Evolutionary conservation across 2,113 vertebrate genomes (phyloP).

Genomic region (Poicephalus meyeri): DNA sequence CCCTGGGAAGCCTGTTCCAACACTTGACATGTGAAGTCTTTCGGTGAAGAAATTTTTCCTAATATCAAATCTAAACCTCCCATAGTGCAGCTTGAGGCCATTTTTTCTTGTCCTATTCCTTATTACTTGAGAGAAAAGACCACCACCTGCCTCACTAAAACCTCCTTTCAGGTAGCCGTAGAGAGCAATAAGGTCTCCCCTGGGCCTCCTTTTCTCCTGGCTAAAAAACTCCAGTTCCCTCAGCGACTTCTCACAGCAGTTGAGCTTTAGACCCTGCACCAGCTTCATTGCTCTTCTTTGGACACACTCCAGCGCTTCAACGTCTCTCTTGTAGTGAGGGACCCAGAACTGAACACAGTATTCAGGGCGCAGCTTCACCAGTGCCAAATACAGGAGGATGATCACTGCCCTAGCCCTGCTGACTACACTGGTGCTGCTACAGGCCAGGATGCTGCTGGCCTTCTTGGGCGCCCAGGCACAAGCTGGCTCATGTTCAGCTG

Average conservation of each 20-base stretch:
- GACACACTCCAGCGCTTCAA: fast-evolving
- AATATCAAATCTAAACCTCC: neutral
- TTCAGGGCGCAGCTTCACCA: neutral
- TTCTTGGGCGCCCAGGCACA: neutral
- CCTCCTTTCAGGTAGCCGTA: neutral
- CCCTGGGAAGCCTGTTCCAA: neutral
- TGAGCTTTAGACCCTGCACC: neutral
- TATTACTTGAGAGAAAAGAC: neutral
- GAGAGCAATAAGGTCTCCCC: neutral
- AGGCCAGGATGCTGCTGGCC: neutral
- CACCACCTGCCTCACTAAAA: neutral
- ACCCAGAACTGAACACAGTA: neutral
- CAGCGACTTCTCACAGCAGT: fast-evolving
- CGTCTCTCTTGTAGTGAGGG: neutral
- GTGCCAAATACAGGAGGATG: neutral
- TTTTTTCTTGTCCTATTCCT: neutral
- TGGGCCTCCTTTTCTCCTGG: neutral
- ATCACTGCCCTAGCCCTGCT: neutral
- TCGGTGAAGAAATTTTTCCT: neutral
- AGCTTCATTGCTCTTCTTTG: neutral
- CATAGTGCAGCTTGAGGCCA: neutral
- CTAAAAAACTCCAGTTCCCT: neutral
- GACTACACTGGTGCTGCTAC: neutral
- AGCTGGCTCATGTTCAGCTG: neutral
- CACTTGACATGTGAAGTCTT: neutral